Evolutionary conservation across 53 echinoderm and acorn worm species (phyloP).

Genomic region (Pentamera pediparva): DNA sequence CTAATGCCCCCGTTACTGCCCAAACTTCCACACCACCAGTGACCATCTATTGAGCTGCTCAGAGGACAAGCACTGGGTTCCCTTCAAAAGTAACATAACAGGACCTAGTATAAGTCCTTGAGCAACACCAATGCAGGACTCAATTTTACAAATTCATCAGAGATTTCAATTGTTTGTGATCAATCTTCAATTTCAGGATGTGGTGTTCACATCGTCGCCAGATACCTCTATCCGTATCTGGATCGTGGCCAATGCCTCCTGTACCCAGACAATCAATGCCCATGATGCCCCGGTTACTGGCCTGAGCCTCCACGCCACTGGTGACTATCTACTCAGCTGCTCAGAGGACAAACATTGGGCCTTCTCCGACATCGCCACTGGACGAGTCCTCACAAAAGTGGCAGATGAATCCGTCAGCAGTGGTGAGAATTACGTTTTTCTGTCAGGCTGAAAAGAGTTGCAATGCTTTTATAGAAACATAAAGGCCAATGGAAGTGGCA

Average conservation of each 20-base stretch:
- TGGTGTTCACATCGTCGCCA: conserved; percentile 91
- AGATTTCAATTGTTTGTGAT: too few relatives aligned
- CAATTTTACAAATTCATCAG: too few relatives aligned
- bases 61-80: conserved; percentile 96
- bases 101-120: too few relatives aligned
- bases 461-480: neutral
- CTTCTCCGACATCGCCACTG: conserved; percentile 90
- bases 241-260: conserved; percentile 85
- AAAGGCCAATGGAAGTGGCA: too few relatives aligned
- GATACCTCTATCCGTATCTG: conserved; percentile 95
- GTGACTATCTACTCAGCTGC: conserved; percentile 95
- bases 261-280: conserved; percentile 92
- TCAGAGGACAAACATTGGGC: conserved; percentile 99
- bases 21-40: conserved; percentile 91
- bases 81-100: too few relatives aligned
- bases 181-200: too few relatives aligned
- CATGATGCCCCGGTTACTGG: conserved; percentile 94
- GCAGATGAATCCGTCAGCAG: conserved; percentile 92
- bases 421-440: conserved; percentile 48
- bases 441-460: neutral
- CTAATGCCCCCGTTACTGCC: conserved; percentile 86
- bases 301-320: conserved; percentile 93
- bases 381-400: conserved; percentile 89
- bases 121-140: too few relatives aligned
- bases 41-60: conserved; percentile 97